These are phyloP conservation scores for Cylloceria caligata DNA, from an alignment of 2,888 invertebrate genomes.

Conservation along the genomic window DNA sequence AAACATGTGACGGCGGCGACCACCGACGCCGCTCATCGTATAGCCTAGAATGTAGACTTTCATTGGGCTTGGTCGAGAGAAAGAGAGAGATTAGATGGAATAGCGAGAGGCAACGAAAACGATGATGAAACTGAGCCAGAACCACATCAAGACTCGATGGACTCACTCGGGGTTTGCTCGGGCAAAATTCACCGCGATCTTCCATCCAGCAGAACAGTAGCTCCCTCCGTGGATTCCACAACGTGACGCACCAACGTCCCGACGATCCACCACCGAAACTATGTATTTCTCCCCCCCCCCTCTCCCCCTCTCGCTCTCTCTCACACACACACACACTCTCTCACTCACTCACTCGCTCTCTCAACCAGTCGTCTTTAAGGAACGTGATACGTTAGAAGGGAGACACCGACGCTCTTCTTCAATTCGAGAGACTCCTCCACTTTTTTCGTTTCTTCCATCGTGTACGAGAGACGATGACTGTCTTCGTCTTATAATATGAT, in stretches of 20 bases:
- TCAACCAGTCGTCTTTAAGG: constrained; percentile 11
- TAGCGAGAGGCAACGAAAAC: background rate
- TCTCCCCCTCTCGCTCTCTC: too few species aligned
- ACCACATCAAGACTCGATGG: too few species aligned
- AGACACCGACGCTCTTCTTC: constrained; percentile 54
- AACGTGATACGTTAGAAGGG: constrained; percentile 56
- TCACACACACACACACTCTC: too few species aligned
- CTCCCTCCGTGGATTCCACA: constrained; percentile 43
- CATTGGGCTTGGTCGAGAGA: background rate
- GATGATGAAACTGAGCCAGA: constrained; percentile 30
- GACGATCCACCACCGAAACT: constrained; percentile 61
- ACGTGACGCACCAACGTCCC: constrained; percentile 67
- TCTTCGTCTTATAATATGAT: constrained; percentile 24
- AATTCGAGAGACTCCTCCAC: constrained; percentile 3
- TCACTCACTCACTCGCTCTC: background rate
- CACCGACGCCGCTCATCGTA: background rate
- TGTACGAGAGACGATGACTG: constrained; percentile 3
- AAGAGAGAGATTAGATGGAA: constrained; percentile 3
- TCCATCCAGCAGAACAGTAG: constrained; percentile 27
- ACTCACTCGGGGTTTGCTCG: background rate
- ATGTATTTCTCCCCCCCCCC: background rate
- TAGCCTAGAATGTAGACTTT: constrained; percentile 5
- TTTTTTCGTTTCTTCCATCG: background rate
- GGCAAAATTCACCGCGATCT: constrained; percentile 59
- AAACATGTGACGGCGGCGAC: constrained; percentile 20